Base-by-base conservation (phyloP, 2,797 vertebrate species). In the Molothrus aeneus region DNA sequence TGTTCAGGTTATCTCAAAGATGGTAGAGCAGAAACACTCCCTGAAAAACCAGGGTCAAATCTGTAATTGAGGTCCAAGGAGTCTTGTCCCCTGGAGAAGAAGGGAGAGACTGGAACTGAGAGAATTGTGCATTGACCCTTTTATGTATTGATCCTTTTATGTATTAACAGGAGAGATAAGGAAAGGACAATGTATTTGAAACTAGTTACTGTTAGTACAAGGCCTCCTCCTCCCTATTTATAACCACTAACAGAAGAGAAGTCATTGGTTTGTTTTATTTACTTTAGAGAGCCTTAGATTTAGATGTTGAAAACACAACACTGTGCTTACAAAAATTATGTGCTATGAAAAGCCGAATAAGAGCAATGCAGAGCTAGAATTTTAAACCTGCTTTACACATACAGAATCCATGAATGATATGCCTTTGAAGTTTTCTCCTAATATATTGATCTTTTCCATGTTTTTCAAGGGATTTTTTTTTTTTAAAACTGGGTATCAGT, bases 401-500 rank as follows among this genome's bases (percentile, higher is more conserved):
- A 45, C 10, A 60, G 40, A 78, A 74, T 71, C 17, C 42, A 31
- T 32, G 11, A 63, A n/a, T 64, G 3, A 43, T 3, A 29, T 28
- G 48, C 25, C 57, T 94, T 92, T 88, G 53, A 88, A 25, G 31
- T 61, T 38, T 82, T 78, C 91, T 92, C 83, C 20, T 32, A 73
- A 70, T 88, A 31, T 16, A 14, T 34, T 75, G 31, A 66, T 68
- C 13, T 94, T 73, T 66, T 85, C 69, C 34, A 25, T 73, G 70
- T 60, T 94, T 92, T 98, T 91, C 84, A 99, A 42, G 40, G 40
- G 40, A 42, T 16, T 16, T 42, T 42, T 42, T 42, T 17, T 42
- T 42, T 42, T 42, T 14, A 97, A 97, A 98, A 85, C 97, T 98
- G 61, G 97, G 98, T 97, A 98, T 99, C 91, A 97, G 98, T 69